Evolutionary conservation across 2,888 invertebrate species (phyloP).

Genomic region (Macrosiphum euphorbiae): DNA sequence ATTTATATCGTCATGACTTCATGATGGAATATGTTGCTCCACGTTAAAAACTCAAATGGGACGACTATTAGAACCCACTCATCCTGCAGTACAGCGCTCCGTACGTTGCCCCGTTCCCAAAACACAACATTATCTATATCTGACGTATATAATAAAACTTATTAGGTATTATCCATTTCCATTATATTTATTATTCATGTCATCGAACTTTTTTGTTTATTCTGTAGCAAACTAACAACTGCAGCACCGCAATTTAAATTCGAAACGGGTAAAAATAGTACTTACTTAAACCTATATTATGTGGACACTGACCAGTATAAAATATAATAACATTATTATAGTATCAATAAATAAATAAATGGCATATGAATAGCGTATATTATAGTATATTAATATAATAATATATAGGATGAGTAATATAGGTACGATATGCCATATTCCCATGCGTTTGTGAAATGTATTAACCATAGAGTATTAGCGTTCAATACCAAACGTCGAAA

Average conservation of each 20-base stretch:
- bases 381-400: not conserved
- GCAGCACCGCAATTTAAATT: not conserved
- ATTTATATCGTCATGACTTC: no score
- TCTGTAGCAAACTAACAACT: not conserved
- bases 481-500: not conserved
- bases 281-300: not conserved
- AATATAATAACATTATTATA: not conserved
- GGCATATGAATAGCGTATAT: not conserved
- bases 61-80: not conserved
- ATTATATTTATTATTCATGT: not conserved
- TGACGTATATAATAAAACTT: not conserved
- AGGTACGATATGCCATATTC: not conserved
- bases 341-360: not conserved
- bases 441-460: not conserved
- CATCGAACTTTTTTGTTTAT: constrained; percentile 26
- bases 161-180: not conserved
- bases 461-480: not conserved
- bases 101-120: not conserved
- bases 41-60: constrained; percentile 34
- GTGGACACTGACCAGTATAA: not conserved
- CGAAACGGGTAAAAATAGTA: not conserved
- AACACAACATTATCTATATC: constrained; percentile 19
- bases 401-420: not conserved
- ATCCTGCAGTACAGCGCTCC: not conserved
- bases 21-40: not conserved